Base-by-base conservation (phyloP, 2,113 vertebrate genomes). In the Crotalus helleri region DNA sequence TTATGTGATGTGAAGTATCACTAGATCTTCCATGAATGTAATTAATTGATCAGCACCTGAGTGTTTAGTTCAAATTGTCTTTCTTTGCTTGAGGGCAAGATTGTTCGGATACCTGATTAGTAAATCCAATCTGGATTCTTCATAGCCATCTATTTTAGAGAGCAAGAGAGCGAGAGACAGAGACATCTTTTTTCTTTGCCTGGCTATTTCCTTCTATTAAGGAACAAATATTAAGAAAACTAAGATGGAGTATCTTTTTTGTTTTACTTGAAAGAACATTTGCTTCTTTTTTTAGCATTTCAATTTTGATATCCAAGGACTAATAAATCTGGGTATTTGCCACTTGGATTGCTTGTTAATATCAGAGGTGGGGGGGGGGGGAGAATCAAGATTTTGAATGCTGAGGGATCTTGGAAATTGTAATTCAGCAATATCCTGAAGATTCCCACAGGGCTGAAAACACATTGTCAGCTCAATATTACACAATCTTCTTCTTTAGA, bases 1-100 rank as follows among this genome's bases (percentile, higher is more conserved):
- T 86, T 57, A 39, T 46, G 8, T 59, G 39, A 8, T 86, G 81
- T 91, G 55, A 59, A 85, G 3, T 54, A 86, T 58, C 39, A 49
- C 81, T 86, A 59, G 85, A 23, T 86, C 54, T 21, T 86, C 58
- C 51, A 44, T 24, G 33, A 58, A 11, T 11, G 24, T 86, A 91
- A 91, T 91, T 85, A 86, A 59, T 46, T 58, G 39, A 23, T 91
- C 61, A 85, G 24, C 90, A 81, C 64, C 54, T 91, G 90, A 91
- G 69, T 26, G n/a, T 74, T 91, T 91, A 81, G 54, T 91, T 44
- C 91, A 46, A 58, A 49, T 86, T 91, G 58, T 55, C 15, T 49
- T 91, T 57, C 39, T 58, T 91, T 85, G 54, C 39, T 11, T 86
- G 33, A 58, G 39, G 54, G 85, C 54, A 59, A 39, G 39, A 91